Evolutionary conservation across 2,888 invertebrate species (phyloP), one percentile per base, ranked within the genome.

Genomic region (Onthophagus sagittarius): DNA sequence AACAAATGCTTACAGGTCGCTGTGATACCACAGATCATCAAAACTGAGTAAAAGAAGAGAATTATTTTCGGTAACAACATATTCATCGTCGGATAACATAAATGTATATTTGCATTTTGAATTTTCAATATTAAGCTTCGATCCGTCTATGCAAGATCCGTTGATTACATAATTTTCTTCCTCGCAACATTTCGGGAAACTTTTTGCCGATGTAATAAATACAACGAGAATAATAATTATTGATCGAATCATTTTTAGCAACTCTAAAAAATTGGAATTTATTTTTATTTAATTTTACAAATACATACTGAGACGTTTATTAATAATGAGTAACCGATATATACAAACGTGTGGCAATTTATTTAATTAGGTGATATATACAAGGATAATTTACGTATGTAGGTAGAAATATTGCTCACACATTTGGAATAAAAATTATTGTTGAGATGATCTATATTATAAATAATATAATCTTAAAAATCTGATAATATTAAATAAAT

Each of bases 91-190:
- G 5, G n/a, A 23, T 15, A 73, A 39, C 14, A 70, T 65, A 32
- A 73, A 13, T 71, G 14, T 73, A 39, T 39, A 65, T 13, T 67
- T 33, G 33, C 73, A 73, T 2, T 69, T n/a, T 13, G 67, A 14
- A 9, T 14, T 6, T 7, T 33, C 31, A 14, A 73, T 71, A 9
- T 53, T 73, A 7, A 73, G 9, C 64, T 64, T 65, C 6, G 70
- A 13, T 2, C 73, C 73, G 62, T 73, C 71, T 9, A 63, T 63
- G 63, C 73, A 73, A 5, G 62, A 39, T 53, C 70, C 70, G 31
- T 71, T 65, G 15, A 32, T 0, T 9, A 67, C 32, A 32, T 15
- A 67, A 67, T 67, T 67, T 11, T 67, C 67, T 67, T 67, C 67
- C 11, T 67, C 67, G 67, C 67, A 67, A 13, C 67, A 67, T 67